A percentile compares a stretch with the other conserved stretches of the same genome.
Evolutionary conservation across 2,113 vertebrate genomes (phyloP).

Genomic region (Podarcis cretensis): DNA sequence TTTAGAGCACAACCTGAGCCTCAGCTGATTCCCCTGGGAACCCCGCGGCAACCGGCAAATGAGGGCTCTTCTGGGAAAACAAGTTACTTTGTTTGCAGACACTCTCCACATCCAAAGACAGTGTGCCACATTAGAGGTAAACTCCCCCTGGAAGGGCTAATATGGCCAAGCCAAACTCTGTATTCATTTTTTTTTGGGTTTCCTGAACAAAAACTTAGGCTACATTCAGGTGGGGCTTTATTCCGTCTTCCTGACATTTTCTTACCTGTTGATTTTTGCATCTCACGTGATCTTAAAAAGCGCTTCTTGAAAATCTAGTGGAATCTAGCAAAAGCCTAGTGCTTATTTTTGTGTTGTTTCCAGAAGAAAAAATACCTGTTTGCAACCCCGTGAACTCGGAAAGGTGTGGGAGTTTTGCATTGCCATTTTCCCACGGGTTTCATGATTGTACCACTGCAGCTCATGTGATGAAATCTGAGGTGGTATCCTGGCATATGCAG

Average conservation of each 20-base stretch:
- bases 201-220: background rate
- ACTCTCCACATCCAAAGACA: constrained; percentile 66
- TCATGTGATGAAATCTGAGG: too few relatives aligned
- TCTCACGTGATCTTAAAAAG: too few relatives aligned
- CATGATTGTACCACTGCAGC: background rate
- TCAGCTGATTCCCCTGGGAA: background rate
- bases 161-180: background rate
- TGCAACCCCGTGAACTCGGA: too few relatives aligned
- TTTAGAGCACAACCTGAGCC: background rate
- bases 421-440: background rate
- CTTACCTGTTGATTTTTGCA: too few relatives aligned
- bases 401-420: too few relatives aligned
- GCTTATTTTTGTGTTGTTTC: too few relatives aligned
- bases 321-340: too few relatives aligned
- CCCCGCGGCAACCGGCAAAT: background rate
- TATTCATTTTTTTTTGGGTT: background rate
- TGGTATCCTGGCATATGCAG: too few relatives aligned
- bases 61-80: background rate
- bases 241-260: too few relatives aligned
- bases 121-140: constrained; percentile 73
- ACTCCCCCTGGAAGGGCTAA: background rate
- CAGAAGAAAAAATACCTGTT: too few relatives aligned
- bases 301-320: too few relatives aligned
- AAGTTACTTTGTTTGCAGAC: constrained; percentile 54
- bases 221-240: background rate